Evolutionary conservation across 2,113 vertebrate species (phyloP).

Genomic region (Lophura nycthemera): DNA sequence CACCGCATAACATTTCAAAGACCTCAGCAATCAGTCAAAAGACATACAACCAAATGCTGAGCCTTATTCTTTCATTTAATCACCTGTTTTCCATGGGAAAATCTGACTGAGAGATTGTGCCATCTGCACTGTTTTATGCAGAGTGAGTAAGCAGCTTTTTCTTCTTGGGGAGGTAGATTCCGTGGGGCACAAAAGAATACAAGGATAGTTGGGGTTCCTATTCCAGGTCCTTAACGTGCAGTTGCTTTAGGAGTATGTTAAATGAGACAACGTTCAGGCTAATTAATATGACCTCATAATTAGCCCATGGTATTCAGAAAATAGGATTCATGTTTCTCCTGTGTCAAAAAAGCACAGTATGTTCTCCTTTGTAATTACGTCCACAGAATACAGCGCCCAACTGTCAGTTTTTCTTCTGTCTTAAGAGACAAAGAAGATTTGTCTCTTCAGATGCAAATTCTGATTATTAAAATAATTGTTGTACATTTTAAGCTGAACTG

Average conservation of each 20-base stretch:
- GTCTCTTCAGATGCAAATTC: not conserved
- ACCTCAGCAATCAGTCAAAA: constrained; percentile 1
- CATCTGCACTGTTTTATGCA: not conserved
- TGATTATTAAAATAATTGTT: not conserved
- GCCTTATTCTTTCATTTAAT: not conserved
- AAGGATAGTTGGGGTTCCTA: not conserved
- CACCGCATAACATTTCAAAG: constrained; percentile 13
- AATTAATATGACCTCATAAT: not conserved
- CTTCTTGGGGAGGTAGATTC: not conserved
- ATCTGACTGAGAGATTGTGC: not conserved
- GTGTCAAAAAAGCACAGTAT: not conserved
- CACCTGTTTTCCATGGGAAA: not conserved
- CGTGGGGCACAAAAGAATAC: not conserved
- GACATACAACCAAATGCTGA: not conserved
- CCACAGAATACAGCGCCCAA: not conserved
- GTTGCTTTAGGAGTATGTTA: not conserved
- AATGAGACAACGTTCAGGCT: not conserved
- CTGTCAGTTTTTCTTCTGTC: not conserved
- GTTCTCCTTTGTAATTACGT: not conserved
- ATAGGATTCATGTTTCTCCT: not conserved
- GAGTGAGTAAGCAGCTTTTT: not conserved
- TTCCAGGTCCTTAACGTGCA: not conserved
- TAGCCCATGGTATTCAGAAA: not conserved
- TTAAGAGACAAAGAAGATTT: not conserved
- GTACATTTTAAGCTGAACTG: not conserved